Conservation (phyloP, 2,888 invertebrate genomes). For the Heteromurus nitidus region DNA sequence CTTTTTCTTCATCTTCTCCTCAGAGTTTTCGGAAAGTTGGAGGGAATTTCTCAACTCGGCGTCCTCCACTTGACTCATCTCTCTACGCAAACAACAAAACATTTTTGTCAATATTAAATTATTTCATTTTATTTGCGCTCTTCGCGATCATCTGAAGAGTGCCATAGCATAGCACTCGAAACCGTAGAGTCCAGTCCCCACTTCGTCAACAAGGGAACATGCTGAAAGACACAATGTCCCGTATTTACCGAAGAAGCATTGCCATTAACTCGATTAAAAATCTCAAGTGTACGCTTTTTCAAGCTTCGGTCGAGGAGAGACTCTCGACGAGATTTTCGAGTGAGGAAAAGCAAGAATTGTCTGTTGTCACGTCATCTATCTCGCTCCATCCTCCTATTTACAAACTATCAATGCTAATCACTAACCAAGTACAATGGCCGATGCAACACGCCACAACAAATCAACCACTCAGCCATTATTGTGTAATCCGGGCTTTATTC, state of each 20-base stretch:
- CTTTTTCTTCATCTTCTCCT: slow-evolving; percentile 61
- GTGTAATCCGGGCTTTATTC: background rate
- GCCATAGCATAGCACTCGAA: background rate
- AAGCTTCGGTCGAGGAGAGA: background rate
- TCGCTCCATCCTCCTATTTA: no score
- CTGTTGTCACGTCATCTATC: no score
- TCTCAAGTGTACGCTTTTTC: background rate
- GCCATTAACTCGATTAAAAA: no score
- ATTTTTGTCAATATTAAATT: background rate
- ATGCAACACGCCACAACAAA: background rate
- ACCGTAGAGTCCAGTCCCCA: no score
- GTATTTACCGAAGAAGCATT: no score
- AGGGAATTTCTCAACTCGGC: slow-evolving; percentile 75
- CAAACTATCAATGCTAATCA: no score
- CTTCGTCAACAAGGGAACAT: no score
- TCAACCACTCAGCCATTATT: background rate
- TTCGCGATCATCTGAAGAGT: background rate
- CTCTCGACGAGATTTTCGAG: no score
- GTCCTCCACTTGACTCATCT: slow-evolving; percentile 76
- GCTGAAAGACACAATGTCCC: no score
- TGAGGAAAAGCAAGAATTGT: no score
- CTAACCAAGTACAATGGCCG: no score
- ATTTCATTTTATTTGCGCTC: background rate
- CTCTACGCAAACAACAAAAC: slow-evolving; percentile 73
- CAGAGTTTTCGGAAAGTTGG: slow-evolving; percentile 71